These are phyloP conservation scores for Falco peregrinus DNA, from an alignment of 2,797 vertebrate species.

Conservation along the genomic window DNA sequence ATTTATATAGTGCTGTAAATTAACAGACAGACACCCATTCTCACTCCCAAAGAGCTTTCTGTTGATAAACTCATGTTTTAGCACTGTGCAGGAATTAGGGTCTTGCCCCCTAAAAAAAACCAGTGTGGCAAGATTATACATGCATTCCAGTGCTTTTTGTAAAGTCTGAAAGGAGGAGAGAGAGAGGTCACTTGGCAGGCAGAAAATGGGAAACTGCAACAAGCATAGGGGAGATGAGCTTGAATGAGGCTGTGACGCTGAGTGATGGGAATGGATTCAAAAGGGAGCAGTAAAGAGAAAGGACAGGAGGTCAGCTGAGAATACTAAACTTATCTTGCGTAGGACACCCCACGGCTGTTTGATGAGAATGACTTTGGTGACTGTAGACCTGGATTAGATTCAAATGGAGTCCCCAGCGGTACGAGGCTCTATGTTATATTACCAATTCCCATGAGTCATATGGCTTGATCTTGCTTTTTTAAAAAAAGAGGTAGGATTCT, in stretches of 20 bases:
- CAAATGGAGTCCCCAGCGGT: conserved; percentile 46
- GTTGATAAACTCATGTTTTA: conserved; percentile 1
- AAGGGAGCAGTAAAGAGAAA: conserved; percentile 63
- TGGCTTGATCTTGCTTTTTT: neutral
- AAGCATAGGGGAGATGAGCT: conserved; percentile 29
- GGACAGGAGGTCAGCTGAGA: conserved; percentile 68
- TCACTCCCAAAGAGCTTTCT: conserved; percentile 11
- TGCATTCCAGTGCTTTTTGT: conserved; percentile 8
- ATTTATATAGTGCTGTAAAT: conserved; percentile 58
- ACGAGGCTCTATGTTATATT: conserved; percentile 10
- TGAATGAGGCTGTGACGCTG: conserved; percentile 66
- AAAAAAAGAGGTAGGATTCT: neutral
- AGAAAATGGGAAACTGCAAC: conserved; percentile 50
- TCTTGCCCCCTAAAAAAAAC: neutral
- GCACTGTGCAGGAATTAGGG: neutral
- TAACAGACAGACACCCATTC: conserved; percentile 2
- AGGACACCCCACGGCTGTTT: conserved; percentile 62
- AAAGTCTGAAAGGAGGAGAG: conserved; percentile 23
- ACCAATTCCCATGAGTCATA: conserved; percentile 18
- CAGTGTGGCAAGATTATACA: neutral
- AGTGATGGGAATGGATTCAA: conserved; percentile 66
- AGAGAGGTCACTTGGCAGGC: conserved; percentile 51
- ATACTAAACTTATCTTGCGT: conserved; percentile 56
- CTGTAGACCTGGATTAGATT: conserved; percentile 69
- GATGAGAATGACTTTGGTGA: conserved; percentile 69